Evolutionary conservation across 2,797 vertebrate species (phyloP).

Genomic region (Heteromormyrus szaboi): DNA sequence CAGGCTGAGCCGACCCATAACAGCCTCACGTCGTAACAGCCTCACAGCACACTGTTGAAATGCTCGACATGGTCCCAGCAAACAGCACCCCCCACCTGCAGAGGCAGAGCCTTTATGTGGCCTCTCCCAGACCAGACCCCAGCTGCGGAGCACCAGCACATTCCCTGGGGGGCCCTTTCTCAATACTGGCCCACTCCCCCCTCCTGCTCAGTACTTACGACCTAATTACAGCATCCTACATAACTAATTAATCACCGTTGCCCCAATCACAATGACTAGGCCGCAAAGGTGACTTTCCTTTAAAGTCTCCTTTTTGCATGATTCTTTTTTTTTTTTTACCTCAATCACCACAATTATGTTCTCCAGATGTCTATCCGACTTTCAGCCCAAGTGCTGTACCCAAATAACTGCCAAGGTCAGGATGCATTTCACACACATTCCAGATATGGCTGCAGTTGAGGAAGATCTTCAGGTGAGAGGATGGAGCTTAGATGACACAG

Average conservation of each 20-base stretch:
- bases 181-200: constrained; percentile 47
- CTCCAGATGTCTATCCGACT: constrained; percentile 48
- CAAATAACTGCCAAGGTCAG: constrained; percentile 53
- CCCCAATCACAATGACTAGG: constrained; percentile 81
- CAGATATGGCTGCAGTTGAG: constrained; percentile 27
- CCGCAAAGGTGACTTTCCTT: constrained; percentile 74
- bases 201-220: constrained; percentile 55
- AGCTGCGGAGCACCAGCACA: neutral
- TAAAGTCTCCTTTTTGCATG: constrained; percentile 53
- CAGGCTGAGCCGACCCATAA: neutral
- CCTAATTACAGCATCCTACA: constrained; percentile 75
- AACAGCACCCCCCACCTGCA: neutral
- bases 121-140: neutral
- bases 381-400: constrained; percentile 47
- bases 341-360: constrained; percentile 60
- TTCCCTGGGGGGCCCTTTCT: neutral
- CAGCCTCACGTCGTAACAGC: neutral
- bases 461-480: neutral
- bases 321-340: constrained; percentile 44
- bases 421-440: constrained; percentile 44
- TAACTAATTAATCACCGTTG: constrained; percentile 84
- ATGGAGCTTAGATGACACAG: constrained; percentile 21
- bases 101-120: neutral
- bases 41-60: neutral
- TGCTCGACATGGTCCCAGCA: neutral